Conservation (phyloP, 30 jellyfish, hydroid and myxozoan species). For the Aurelia coerulea region DNA sequence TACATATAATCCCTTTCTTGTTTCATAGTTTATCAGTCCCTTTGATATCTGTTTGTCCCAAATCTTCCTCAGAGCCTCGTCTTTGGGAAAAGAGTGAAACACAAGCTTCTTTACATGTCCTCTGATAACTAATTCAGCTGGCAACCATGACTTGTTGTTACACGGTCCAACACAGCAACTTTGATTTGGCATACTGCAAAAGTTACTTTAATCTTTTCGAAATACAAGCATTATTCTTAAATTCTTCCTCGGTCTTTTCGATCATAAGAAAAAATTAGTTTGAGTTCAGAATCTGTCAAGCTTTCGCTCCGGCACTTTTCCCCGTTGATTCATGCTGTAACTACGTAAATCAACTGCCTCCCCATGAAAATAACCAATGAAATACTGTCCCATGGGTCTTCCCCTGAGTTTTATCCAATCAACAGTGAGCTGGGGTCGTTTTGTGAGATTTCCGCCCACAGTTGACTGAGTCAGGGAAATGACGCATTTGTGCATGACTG, state of each 20-base stretch:
- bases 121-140: not conserved
- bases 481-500: no score
- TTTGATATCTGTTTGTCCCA: not conserved
- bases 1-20: not conserved
- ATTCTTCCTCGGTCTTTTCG: not conserved
- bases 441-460: no score
- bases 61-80: not conserved
- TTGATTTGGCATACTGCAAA: constrained; percentile 17
- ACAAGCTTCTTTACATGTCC: constrained; percentile 4
- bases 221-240: not conserved
- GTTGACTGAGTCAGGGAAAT: no score
- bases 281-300: no score
- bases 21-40: not conserved
- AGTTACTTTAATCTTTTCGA: not conserved
- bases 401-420: no score
- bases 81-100: constrained; percentile 6
- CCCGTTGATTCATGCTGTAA: no score
- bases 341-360: no score
- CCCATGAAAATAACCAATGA: no score
- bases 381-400: no score
- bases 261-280: not conserved
- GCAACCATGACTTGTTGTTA: not conserved
- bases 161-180: constrained; percentile 13
- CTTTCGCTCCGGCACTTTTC: no score
- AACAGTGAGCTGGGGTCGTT: no score